Percentiles rank a stretch among this genome's conserved stretches.
Evolutionary conservation across 2,888 invertebrate species (phyloP).

Genomic region (Cenopis cana): DNA sequence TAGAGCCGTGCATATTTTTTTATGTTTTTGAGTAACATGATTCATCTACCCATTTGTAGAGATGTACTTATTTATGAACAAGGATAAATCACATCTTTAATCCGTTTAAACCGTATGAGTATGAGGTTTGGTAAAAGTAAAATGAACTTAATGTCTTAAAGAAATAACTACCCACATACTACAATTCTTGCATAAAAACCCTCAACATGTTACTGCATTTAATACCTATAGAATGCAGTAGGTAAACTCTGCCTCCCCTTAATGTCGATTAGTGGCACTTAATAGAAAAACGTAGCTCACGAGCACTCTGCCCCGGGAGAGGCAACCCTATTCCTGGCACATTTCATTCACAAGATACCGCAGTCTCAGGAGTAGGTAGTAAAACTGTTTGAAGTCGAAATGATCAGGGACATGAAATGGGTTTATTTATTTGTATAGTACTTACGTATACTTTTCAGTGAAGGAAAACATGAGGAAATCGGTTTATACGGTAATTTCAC

Average conservation of each 20-base stretch:
- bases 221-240: neutral
- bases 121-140: no score
- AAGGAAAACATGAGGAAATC: no score
- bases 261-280: constrained; percentile 22
- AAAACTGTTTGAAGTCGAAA: constrained; percentile 27
- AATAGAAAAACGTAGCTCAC: constrained; percentile 1
- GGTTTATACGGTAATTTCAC: no score
- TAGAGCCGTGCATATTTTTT: no score
- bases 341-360: constrained; percentile 12
- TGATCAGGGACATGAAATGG: constrained; percentile 16
- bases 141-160: neutral
- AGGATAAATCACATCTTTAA: no score
- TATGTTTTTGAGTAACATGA: no score
- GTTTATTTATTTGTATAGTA: constrained; percentile 16
- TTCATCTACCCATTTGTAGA: no score
- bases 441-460: no score
- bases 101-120: no score
- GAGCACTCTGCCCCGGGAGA: constrained; percentile 2
- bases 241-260: constrained; percentile 11
- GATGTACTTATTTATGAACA: no score
- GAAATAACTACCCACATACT: neutral
- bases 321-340: constrained; percentile 16
- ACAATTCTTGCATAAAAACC: neutral
- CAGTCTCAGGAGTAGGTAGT: constrained; percentile 29
- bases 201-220: neutral